phyloP scores from a whole-genome alignment of 2,888 invertebrate species.

The Pollenia labialis region DNA sequence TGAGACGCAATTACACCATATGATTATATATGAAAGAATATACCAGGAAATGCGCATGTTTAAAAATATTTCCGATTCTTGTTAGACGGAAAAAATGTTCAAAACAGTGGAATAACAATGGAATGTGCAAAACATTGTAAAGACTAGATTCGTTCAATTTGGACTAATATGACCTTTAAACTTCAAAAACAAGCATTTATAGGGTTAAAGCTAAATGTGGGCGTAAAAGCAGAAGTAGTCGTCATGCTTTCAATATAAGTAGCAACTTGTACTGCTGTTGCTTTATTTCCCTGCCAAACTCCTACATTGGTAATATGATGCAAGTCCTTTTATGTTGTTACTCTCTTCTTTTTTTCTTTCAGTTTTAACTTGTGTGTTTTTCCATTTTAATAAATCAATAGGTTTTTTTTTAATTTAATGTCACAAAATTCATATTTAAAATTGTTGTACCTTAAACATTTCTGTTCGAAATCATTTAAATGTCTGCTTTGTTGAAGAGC shows the following conservation, averaged over 20 bases:
- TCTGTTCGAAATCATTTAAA: conserved; percentile 76
- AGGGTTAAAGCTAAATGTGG: not conserved
- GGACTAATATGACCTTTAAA: not conserved
- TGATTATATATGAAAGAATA: too few relatives aligned
- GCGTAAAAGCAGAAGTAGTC: not conserved
- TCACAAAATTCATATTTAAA: not conserved
- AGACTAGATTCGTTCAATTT: too few relatives aligned
- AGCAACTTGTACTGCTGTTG: not conserved
- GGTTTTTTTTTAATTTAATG: not conserved
- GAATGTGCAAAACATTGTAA: too few relatives aligned
- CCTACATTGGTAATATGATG: conserved; percentile 10
- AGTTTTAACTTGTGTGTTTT: conserved; percentile 7
- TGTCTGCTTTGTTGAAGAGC: conserved; percentile 73
- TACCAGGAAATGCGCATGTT: too few relatives aligned
- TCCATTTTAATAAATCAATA: conserved; percentile 28
- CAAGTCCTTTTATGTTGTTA: not conserved
- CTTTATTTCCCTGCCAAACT: conserved; percentile 14
- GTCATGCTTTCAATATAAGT: not conserved
- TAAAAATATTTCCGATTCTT: too few relatives aligned
- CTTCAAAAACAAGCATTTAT: not conserved
- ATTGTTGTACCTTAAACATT: conserved; percentile 78
- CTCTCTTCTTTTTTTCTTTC: not conserved
- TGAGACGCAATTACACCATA: too few relatives aligned
- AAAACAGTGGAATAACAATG: too few relatives aligned
- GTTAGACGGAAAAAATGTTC: too few relatives aligned